A percentile compares a stretch with the other conserved stretches of the same genome.
Conservation (phyloP, 2,113 vertebrate genomes). For the Charina bottae region DNA sequence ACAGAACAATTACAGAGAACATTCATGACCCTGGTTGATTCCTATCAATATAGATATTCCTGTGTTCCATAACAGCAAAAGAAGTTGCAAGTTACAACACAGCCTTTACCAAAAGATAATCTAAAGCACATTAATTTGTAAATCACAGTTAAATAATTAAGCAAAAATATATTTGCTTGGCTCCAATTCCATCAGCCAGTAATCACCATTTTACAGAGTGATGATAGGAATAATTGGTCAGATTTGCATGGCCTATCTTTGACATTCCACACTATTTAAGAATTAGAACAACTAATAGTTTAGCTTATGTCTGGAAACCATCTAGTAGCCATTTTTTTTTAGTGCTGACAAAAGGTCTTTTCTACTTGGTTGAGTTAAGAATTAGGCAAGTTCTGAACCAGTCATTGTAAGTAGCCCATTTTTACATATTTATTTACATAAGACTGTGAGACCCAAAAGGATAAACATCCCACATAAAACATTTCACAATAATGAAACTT, state of each 20-base stretch:
- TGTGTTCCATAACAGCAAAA: neutral
- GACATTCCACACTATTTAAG: neutral
- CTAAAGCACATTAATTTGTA: neutral
- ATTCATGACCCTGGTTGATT: neutral
- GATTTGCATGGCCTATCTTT: no score
- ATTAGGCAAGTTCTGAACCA: neutral
- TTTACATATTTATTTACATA: neutral
- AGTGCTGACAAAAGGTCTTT: neutral
- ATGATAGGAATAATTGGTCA: no score
- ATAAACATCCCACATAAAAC: neutral
- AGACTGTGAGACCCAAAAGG: neutral
- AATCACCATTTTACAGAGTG: no score
- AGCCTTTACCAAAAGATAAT: neutral
- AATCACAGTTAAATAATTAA: neutral
- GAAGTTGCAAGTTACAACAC: neutral
- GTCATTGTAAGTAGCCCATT: neutral
- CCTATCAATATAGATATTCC: neutral
- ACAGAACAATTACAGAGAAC: neutral
- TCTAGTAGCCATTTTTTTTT: neutral
- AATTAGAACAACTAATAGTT: neutral
- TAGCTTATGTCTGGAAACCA: neutral
- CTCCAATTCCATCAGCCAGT: no score
- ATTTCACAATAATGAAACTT: neutral
- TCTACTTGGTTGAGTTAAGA: neutral
- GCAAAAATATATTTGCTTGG: no score